phyloP scores from a whole-genome alignment of 2,888 invertebrate species.

The Schizaphis graminum region DNA sequence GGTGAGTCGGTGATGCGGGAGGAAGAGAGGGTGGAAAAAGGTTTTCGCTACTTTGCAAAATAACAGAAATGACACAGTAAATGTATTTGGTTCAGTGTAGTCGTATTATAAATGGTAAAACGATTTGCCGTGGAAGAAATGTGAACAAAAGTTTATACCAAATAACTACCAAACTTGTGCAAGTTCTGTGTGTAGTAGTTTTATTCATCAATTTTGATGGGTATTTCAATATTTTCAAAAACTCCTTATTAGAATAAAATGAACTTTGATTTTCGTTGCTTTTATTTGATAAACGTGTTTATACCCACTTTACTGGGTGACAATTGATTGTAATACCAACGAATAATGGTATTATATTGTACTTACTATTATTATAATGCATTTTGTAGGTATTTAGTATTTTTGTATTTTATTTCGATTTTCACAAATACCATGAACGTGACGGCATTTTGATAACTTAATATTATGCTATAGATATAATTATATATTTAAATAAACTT shows the following conservation, averaged over 20 bases:
- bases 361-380: not conserved
- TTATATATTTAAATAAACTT: too few relatives aligned
- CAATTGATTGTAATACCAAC: not conserved
- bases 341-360: not conserved
- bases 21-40: not conserved
- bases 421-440: not conserved
- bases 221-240: not conserved
- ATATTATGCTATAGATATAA: not conserved
- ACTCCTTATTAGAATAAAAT: not conserved
- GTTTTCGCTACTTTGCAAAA: conserved; percentile 32
- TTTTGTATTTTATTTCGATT: not conserved
- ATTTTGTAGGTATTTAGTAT: not conserved
- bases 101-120: conserved; percentile 20
- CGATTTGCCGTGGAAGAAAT: not conserved
- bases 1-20: not conserved
- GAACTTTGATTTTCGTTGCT: not conserved
- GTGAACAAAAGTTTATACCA: conserved; percentile 4
- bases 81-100: conserved; percentile 4
- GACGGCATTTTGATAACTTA: not conserved
- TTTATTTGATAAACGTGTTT: not conserved
- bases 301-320: not conserved
- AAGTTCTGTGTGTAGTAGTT: not conserved
- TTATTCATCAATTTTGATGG: not conserved
- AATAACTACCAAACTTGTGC: not conserved
- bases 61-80: conserved; percentile 35